A percentile compares a stretch with the other conserved stretches of the same genome.
These are phyloP conservation scores for Pampus argenteus DNA, from an alignment of 2,797 vertebrate genomes.

Conservation along the genomic window DNA sequence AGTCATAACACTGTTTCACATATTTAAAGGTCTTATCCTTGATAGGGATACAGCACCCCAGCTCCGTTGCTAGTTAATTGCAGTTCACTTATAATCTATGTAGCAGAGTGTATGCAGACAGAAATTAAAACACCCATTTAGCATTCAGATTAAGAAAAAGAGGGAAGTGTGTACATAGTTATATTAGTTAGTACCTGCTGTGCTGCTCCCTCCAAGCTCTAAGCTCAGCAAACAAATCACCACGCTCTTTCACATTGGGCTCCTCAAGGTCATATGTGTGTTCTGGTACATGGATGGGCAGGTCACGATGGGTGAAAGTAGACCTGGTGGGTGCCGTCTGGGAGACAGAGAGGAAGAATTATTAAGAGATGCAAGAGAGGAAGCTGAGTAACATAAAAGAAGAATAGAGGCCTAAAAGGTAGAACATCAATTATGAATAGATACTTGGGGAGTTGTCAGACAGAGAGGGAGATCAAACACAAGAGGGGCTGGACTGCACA, in stretches of 20 bases:
- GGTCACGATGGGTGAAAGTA: constrained; percentile 47
- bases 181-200: constrained; percentile 78
- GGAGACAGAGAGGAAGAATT: constrained; percentile 10
- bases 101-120: not conserved
- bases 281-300: constrained; percentile 76
- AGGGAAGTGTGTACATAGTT: not conserved
- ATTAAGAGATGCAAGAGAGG: not conserved
- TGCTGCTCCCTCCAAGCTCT: constrained; percentile 81
- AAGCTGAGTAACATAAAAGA: constrained; percentile 8
- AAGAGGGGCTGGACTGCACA: constrained; percentile 20
- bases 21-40: not conserved
- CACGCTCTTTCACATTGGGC: constrained; percentile 50
- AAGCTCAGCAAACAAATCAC: constrained; percentile 79
- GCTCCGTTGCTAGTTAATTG: not conserved
- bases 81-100: not conserved
- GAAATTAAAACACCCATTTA: not conserved
- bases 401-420: constrained; percentile 10
- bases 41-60: not conserved
- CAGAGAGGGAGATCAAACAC: constrained; percentile 25
- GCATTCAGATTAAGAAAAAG: not conserved
- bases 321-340: constrained; percentile 72
- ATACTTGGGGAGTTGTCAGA: constrained; percentile 2
- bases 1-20: not conserved
- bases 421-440: constrained; percentile 30
- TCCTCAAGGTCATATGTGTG: constrained; percentile 78